Base-by-base conservation (phyloP, 2,797 vertebrate species). In the Phataginus tetradactyla region DNA sequence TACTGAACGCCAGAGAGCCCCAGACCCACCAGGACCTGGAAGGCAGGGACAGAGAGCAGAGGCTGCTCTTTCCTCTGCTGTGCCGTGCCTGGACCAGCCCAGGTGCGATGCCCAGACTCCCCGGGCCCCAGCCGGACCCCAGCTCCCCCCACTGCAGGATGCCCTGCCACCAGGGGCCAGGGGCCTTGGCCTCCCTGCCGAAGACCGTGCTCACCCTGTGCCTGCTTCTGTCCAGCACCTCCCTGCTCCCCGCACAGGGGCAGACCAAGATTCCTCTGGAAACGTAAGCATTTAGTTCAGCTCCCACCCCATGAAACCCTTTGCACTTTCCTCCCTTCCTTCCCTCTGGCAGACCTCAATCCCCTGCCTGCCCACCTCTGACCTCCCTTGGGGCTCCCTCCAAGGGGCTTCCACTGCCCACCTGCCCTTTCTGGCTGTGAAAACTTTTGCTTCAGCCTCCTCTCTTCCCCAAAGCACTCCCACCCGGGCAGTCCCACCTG, bases 231-330 rank as follows among this genome's bases (percentile, higher is more conserved):
- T 97, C 95, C 97, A 96, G 98, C 96, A 98, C 98, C 37, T 96
- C 98, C 83, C 98, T 98, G 97, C 96, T 98, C 83, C 96, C 98
- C 12, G 96, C 98, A 0, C 90, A 97, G 49, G 98, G 98, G n/a
- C 99, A 99, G 98, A 98, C 98, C 96, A 99, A 98, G 99, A 99
- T 99, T 98, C 98, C 99, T 7, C 99, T 99, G 96, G 99, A 99
- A 98, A 99, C 98, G 99, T 99, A 98, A 99, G 99, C 99, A 90
- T 95, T 95, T 6, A 27, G 37, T 51, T 29, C 23, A 51, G 9
- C n/a, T 34, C 79, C 20, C 15, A 32, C 68, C 66, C 64, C 12
- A 0, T 15, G 39, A 34, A 20, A 29, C 7, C 64, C 32, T 20
- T 4, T 72, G 9, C 0, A 4, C 7, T 51, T 21, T 42, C 37